Conservation (phyloP, 2,797 vertebrate species). For the Knipowitschia caucasica region DNA sequence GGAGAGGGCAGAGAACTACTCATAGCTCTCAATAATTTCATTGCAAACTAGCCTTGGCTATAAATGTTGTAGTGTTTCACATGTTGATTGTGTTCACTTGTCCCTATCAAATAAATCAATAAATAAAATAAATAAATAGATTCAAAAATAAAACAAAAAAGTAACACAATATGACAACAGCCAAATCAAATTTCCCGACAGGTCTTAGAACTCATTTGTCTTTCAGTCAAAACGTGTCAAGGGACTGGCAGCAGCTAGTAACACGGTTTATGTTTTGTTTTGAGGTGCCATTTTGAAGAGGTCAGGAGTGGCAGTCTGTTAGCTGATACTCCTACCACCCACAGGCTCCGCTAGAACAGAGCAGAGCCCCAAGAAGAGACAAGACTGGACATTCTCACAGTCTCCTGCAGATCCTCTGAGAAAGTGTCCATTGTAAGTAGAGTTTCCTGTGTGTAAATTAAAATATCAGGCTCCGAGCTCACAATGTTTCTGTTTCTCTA, state of each 20-base stretch:
- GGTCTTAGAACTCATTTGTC: neutral
- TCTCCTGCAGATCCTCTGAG: constrained; percentile 59
- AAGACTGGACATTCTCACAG: constrained; percentile 44
- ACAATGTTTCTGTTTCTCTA: constrained; percentile 55
- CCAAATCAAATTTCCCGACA: neutral
- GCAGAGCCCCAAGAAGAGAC: constrained; percentile 27
- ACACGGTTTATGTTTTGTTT: neutral
- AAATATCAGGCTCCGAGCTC: constrained; percentile 64
- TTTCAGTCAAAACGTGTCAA: neutral
- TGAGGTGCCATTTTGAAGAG: constrained; percentile 76
- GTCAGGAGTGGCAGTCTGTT: constrained; percentile 81
- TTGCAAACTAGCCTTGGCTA: too few species aligned
- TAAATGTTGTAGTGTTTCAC: too few species aligned
- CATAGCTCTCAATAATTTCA: too few species aligned
- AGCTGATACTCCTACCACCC: constrained; percentile 76
- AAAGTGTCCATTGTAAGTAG: constrained; percentile 78
- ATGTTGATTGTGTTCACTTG: too few species aligned
- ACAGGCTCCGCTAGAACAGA: constrained; percentile 35
- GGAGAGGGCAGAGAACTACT: too few species aligned
- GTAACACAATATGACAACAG: too few species aligned
- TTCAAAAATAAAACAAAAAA: too few species aligned
- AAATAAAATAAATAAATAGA: too few species aligned
- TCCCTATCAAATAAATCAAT: too few species aligned
- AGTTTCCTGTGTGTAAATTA: constrained; percentile 82
- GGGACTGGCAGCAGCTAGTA: constrained; percentile 42